Evolutionary conservation across 2,888 invertebrate species (phyloP), one percentile per base, ranked within the genome.

Genomic region (Cistogaster globosa): DNA sequence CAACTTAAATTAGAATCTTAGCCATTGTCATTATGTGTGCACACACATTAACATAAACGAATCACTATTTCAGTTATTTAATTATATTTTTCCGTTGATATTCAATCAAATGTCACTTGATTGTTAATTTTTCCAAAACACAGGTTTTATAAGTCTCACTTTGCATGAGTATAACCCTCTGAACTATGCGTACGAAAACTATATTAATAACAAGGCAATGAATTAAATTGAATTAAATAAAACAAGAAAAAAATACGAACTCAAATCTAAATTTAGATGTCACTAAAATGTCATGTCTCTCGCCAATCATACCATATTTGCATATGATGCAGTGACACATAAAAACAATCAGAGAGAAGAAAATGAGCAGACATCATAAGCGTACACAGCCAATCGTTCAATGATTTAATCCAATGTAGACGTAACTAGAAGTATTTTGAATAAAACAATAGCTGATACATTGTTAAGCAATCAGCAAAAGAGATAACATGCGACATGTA

Each of bases 191-290:
- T 78, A 81, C 57, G 69, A 80, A 77, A 80, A 12, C 42, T 38
- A 76, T 80, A 71, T 71, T 72, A 72, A 74, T 83, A 72, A 76
- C 16, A 20, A 67, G 51, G 7, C 38, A 45, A 20, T 45, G 16
- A 42, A 45, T 4, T 14, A 16, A 22, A 51, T 42, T 42, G 22
- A 38, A 58, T 38, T 53, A 42, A 67, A 42, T 65, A 68, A 55
- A 38, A 58, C 69, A 53, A 22, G 45, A 71, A 65, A 71, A n/a
- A 65, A 32, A 58, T 8, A 20, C 14, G 12, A n/a, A n/a, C 8
- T 68, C 22, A 72, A 65, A 67, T 53, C 77, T 78, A 85, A 90
- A 90, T 90, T 90, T 90, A 90, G 90, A 90, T 86, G 89, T 90
- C 90, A 90, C 89, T 89, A 87, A 87, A 83, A 90, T 90, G 90